phyloP scores from a whole-genome alignment of 2,888 invertebrate species.

The Melinaea menophilus region DNA sequence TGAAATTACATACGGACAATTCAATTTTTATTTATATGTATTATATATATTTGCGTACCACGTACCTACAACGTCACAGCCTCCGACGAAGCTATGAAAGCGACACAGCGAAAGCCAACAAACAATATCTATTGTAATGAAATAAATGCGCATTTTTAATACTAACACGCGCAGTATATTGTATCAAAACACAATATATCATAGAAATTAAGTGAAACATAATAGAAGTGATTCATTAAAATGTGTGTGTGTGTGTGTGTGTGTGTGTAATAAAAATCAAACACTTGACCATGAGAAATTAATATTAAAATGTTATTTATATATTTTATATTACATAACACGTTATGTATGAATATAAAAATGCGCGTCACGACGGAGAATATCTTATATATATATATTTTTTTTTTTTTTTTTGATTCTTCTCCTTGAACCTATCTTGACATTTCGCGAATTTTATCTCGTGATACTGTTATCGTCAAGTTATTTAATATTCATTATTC shows the following conservation, averaged over 20 bases:
- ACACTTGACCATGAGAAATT: too few species aligned
- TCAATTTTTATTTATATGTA: too few species aligned
- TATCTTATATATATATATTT: too few species aligned
- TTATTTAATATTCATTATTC: too few species aligned
- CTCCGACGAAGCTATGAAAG: conserved; percentile 24
- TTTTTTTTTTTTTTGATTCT: too few species aligned
- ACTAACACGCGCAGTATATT: neutral
- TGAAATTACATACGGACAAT: too few species aligned
- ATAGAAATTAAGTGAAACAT: neutral
- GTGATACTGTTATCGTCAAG: too few species aligned
- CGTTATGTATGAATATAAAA: too few species aligned
- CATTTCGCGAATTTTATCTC: conserved; percentile 16
- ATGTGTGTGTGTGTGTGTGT: too few species aligned
- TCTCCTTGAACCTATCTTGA: conserved; percentile 21
- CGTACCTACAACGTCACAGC: conserved; percentile 31
- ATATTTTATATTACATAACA: neutral
- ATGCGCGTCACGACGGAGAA: too few species aligned
- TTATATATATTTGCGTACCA: too few species aligned
- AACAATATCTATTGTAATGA: conserved; percentile 13
- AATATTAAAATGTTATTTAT: neutral
- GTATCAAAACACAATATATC: conserved; percentile 3
- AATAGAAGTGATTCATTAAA: conserved; percentile 7
- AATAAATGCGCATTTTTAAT: conserved; percentile 10
- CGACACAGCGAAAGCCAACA: conserved; percentile 26
- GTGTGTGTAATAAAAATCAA: too few species aligned